Base-by-base conservation (phyloP, 2,797 vertebrate species). In the Danio albolineatus region DNA sequence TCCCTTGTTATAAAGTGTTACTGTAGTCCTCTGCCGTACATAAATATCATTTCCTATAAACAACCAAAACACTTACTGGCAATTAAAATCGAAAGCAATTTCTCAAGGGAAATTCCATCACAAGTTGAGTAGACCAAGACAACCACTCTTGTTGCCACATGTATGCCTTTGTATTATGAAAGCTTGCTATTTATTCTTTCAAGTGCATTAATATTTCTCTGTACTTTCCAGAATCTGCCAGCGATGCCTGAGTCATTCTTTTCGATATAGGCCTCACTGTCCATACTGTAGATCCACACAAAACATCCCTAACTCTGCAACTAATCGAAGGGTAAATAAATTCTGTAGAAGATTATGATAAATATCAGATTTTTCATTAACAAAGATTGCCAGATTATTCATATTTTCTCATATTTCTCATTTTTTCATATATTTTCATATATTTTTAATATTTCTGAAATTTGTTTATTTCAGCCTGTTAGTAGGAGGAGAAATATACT, bases 221-320 rank as follows among this genome's bases (percentile, higher is more conserved):
- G 16, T 41, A n/a, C 65, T 65, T 41, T 53, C 14, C 78, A 89
- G 86, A 51, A 83, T 87, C 82, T 89, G 85, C 28, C 66, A 78
- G 7, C 16, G 21, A 12, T 87, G 88, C 44, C 49, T 87, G 19
- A 69, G 2, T 28, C 62, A 80, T 2, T 66, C 77, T 10, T 5
- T 80, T 10, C 54, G 4, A 17, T 1, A 1, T 21, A 83, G 84
- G 57, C 12, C 6, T 43, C 73, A 82, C 44, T 86, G 85, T 64
- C 86, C 86, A 4, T 0, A 80, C 60, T 89, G 84, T 59, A 82
- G 88, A 43, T 54, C 14, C 10, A 59, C 66, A 16, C 10, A 75
- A 36, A 28, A 66, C 38, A n/a, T 9, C 17, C 6, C 0, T 39
- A 43, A 44, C 39, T 36, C 2, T 2, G 12, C 16, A 10, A 10